Evolutionary conservation across 2,888 invertebrate species (phyloP), one percentile per base, ranked within the genome.

Genomic region (Ptychoptera albimana): DNA sequence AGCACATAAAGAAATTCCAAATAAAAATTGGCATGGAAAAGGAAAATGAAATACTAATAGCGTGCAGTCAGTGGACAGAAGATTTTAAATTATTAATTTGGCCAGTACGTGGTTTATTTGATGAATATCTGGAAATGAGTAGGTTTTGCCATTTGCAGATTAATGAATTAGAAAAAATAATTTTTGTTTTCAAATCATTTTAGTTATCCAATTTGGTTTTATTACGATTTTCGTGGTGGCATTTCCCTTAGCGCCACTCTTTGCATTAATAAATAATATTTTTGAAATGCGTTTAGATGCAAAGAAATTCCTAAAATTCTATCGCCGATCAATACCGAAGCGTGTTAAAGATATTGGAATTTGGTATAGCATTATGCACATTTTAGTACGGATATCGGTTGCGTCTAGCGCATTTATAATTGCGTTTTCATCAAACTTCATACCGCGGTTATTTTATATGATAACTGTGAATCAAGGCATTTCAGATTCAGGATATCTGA

Each of bases 121-220:
- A 75, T 39, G 87, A 88, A 62, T 88, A 88, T 64, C 68, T 88
- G 44, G 87, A 88, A 72, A 87, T 89, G 85, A 77, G 83, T 82
- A 59, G 61, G 68, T 56, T 14, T 38, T 46, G 23, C 2, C 4
- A 7, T 13, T 9, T 12, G 34, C 10, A 39, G 13, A 35, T 43
- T 39, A 8, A 7, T 23, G 7, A 23, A 13, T 37, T 12, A 23
- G n/a, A 37, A 50, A 14, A 10, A 30, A 36, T 44, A n/a, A n/a
- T n/a, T n/a, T n/a, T n/a, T n/a, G n/a, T n/a, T n/a, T n/a, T n/a
- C n/a, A n/a, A n/a, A n/a, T n/a, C n/a, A 49, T 64, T 68, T 23
- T 58, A 84, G 86, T 86, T 44, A 67, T 88, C 15, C 88, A 88
- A 63, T 89, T 80, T 65, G 88, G 88, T 2, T 88, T 88, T 57